A percentile compares a stretch with the other conserved stretches of the same genome.
phyloP scores from a whole-genome alignment of 2,797 vertebrate species.

The Momotus momota region DNA sequence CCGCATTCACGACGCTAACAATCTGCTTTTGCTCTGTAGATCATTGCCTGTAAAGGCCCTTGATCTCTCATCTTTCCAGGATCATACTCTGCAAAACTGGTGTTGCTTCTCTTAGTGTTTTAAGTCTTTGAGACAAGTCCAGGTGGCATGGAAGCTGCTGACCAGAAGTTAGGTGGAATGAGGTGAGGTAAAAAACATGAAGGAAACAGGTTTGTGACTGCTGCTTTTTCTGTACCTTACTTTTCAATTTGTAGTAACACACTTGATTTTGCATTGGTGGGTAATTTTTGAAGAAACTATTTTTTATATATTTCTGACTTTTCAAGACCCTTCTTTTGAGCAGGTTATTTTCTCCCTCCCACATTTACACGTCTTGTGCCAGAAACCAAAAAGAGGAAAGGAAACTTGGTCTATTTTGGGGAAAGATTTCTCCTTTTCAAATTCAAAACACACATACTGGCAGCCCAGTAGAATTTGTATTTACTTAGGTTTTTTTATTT shows the following conservation, averaged over 20 bases:
- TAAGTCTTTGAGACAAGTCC: not conserved
- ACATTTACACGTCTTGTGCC: conserved; percentile 21
- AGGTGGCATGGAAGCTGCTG: not conserved
- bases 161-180: not conserved
- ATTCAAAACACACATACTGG: not conserved
- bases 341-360: not conserved
- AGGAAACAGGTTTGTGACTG: not conserved
- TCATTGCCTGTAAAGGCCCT: not conserved
- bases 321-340: not conserved
- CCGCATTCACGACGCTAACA: not conserved
- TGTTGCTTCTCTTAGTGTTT: not conserved
- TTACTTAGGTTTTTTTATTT: not conserved
- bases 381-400: conserved; percentile 22
- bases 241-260: not conserved
- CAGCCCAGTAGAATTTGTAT: not conserved
- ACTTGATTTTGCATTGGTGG: not conserved
- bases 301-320: not conserved
- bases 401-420: not conserved
- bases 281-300: not conserved
- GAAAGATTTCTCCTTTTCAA: not conserved
- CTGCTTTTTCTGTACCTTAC: not conserved
- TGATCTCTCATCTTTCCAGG: not conserved
- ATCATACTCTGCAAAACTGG: not conserved
- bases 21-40: not conserved
- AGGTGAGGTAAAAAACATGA: not conserved